These are phyloP conservation scores for Samia ricini DNA, from an alignment of 1,140 invertebrate species.

Conservation along the genomic window DNA sequence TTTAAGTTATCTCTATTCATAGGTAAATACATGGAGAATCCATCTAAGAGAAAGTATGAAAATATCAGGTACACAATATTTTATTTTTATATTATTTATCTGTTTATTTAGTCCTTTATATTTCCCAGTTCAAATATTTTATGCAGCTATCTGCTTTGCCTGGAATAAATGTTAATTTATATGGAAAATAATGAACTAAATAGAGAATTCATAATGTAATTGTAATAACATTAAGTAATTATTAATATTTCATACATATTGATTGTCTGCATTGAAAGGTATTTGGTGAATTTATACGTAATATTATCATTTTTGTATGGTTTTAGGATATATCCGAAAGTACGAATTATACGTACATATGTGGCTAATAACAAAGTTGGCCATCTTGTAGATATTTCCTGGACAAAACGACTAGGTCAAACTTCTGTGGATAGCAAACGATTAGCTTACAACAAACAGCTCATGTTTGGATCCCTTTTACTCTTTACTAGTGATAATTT, in stretches of 20 bases:
- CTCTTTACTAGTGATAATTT: conserved; percentile 85
- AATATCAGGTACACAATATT: conserved; percentile 48
- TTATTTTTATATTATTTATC: not conserved
- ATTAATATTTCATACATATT: too few species aligned
- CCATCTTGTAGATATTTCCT: conserved; percentile 54
- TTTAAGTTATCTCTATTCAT: not conserved
- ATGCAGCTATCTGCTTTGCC: too few species aligned
- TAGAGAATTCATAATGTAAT: too few species aligned
- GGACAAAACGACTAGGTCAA: conserved; percentile 34
- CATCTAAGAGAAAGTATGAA: conserved; percentile 51
- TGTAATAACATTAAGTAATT: too few species aligned
- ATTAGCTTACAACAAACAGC: conserved; percentile 63
- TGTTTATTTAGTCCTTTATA: not conserved
- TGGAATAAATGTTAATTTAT: too few species aligned
- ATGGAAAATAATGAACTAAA: too few species aligned
- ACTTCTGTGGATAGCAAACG: conserved; percentile 36
- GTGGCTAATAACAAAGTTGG: conserved; percentile 57
- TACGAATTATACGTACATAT: conserved; percentile 47
- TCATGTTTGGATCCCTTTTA: conserved; percentile 85
- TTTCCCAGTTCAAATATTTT: too few species aligned
- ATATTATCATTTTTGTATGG: too few species aligned
- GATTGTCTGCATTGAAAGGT: too few species aligned
- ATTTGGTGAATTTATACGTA: too few species aligned
- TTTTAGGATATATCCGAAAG: conserved; percentile 60
- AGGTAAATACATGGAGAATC: conserved; percentile 59